Percentiles rank a stretch among this genome's conserved stretches.
phyloP scores from a whole-genome alignment of 2,113 vertebrate genomes.

The Amphilophus citrinellus region DNA sequence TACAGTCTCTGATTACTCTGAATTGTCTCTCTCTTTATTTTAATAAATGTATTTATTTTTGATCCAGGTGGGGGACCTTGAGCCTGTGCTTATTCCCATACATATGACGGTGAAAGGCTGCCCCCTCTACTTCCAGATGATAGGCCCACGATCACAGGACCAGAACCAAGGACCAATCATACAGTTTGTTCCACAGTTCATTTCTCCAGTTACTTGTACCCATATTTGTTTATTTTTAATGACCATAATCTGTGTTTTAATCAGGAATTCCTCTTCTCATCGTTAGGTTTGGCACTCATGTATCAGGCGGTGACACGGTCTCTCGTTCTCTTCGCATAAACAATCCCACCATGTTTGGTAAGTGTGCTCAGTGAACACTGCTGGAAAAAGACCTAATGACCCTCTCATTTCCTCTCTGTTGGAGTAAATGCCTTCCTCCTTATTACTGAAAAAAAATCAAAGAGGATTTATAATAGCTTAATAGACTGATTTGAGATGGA shows the following conservation, averaged over 20 bases:
- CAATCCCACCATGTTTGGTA: slow-evolving; percentile 90
- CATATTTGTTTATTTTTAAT: not conserved
- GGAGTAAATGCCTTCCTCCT: not conserved
- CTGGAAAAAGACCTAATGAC: not conserved
- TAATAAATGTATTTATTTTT: not conserved
- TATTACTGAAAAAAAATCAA: not conserved
- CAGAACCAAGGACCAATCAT: slow-evolving; percentile 81
- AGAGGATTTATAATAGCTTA: not conserved
- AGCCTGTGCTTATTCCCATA: slow-evolving; percentile 81
- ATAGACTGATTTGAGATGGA: not conserved
- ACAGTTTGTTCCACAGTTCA: slow-evolving; percentile 77
- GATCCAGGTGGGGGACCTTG: slow-evolving; percentile 86
- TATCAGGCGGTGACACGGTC: slow-evolving; percentile 88
- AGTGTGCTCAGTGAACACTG: slow-evolving; percentile 35
- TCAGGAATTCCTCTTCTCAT: slow-evolving; percentile 15
- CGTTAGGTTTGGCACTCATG: slow-evolving; percentile 88
- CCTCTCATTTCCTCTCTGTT: not conserved
- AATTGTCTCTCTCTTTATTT: not conserved
- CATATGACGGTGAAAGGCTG: slow-evolving; percentile 90
- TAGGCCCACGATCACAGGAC: slow-evolving; percentile 75
- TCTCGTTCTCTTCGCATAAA: slow-evolving; percentile 85
- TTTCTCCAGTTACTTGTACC: not conserved
- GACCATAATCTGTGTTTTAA: not conserved
- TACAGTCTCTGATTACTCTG: not conserved
- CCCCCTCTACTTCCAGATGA: slow-evolving; percentile 90